Conservation (phyloP, 2,888 invertebrate genomes). For the Pelosia muscerda region DNA sequence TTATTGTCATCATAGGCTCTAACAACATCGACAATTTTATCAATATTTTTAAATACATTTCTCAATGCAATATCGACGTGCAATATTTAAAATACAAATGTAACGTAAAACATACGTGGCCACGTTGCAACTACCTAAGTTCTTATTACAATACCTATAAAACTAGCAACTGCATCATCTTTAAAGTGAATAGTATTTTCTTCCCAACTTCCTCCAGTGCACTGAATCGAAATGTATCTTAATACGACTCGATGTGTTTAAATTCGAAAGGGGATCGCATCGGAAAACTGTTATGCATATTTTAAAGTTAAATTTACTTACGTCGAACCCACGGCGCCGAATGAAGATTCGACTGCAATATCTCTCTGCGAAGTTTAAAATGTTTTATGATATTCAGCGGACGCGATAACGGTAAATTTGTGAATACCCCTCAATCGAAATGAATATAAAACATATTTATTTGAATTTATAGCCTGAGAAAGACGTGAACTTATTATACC, state of each 20-base stretch:
- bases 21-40: too few species aligned
- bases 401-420: conserved; percentile 72
- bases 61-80: neutral
- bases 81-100: neutral
- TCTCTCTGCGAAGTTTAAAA: conserved; percentile 78
- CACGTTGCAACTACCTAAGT: neutral
- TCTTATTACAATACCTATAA: conserved; percentile 29
- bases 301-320: conserved; percentile 86
- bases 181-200: conserved; percentile 68
- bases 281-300: conserved; percentile 87
- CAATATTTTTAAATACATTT: neutral
- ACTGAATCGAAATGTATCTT: conserved; percentile 85
- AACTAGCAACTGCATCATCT: conserved; percentile 40
- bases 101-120: neutral
- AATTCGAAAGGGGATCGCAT: conserved; percentile 83
- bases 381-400: conserved; percentile 78
- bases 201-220: conserved; percentile 70
- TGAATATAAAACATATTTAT: conserved; percentile 60
- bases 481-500: conserved; percentile 54
- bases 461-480: conserved; percentile 51
- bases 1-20: too few species aligned
- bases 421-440: conserved; percentile 66
- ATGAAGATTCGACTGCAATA: conserved; percentile 75
- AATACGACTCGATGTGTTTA: conserved; percentile 84
- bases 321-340: conserved; percentile 65